Evolutionary conservation across 2,888 invertebrate species (phyloP), one percentile per base, ranked within the genome.

Genomic region (Xestoiulus laeticollis): DNA sequence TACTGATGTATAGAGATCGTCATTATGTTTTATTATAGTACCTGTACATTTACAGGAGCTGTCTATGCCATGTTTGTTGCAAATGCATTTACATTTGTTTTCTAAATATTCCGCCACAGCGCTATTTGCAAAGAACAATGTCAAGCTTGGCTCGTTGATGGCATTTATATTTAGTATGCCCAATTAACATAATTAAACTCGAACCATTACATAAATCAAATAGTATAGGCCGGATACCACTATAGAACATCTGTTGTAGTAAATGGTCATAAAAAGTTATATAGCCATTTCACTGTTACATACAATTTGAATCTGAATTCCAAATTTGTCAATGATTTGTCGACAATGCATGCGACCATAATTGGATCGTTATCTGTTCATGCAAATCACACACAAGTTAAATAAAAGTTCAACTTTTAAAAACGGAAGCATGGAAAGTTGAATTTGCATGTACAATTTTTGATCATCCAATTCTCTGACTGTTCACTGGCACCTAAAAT

Each of bases 141-240:
- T 22, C 26, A n/a, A 68, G 22, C n/a, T 26, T 22, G 26, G 68
- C 26, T 68, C 68, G 22, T 68, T 59, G 22, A 2, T 59, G 59
- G 6, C 12, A 59, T 59, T 12, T 59, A 59, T 22, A 59, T 5
- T n/a, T n/a, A 6, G 22, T 26, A 68, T 2, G 22, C 68, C 5
- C 26, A 26, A 68, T 68, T 68, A 53, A 53, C 53, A 1, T 53
- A 53, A 53, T 53, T 53, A 53, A n/a, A 38, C 33, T 38, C 33
- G n/a, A 53, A n/a, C 53, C n/a, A n/a, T 53, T 53, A n/a, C 53
- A 68, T 68, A 68, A 68, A 68, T 68, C 68, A 26, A 68, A 68
- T 38, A 38, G 26, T 22, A 22, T 26, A 26, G 26, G 10, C 26
- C 68, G 68, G 68, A 68, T 68, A 26, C 68, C 4, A 48, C n/a